Evolutionary conservation across 2,888 invertebrate species (phyloP).

Genomic region (Gymnocheta viridis): DNA sequence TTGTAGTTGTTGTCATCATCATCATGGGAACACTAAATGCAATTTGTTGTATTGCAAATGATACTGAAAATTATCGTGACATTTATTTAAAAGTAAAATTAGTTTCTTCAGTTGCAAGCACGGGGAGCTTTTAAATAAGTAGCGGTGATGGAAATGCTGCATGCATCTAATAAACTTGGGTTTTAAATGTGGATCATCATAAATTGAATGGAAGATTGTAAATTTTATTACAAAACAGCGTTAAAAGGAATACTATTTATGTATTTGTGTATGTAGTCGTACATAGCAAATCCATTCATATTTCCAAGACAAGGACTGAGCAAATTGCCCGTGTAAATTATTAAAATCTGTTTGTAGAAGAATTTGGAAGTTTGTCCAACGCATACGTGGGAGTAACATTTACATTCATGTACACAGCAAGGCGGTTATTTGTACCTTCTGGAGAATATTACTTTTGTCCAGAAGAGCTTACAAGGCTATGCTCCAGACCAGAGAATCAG

Average conservation of each 20-base stretch:
- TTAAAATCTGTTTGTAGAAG: too few species aligned
- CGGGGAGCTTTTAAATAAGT: slow-evolving; percentile 11
- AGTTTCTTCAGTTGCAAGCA: slow-evolving; percentile 55
- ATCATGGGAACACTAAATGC: slow-evolving; percentile 70
- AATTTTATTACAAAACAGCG: slow-evolving; percentile 39
- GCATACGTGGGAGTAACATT: too few species aligned
- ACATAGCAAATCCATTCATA: neutral
- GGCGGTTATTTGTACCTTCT: too few species aligned
- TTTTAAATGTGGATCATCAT: slow-evolving; percentile 64
- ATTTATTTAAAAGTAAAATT: slow-evolving; percentile 68
- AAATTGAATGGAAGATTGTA: slow-evolving; percentile 57
- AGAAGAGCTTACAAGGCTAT: too few species aligned
- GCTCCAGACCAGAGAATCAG: too few species aligned
- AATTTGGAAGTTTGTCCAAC: too few species aligned
- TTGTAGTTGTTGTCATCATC: slow-evolving; percentile 40
- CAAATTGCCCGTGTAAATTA: neutral
- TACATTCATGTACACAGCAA: too few species aligned
- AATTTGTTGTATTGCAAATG: slow-evolving; percentile 69
- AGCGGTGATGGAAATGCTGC: slow-evolving; percentile 27
- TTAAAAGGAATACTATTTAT: slow-evolving; percentile 27
- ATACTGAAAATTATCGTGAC: slow-evolving; percentile 70
- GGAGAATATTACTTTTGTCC: too few species aligned
- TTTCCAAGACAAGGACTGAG: neutral
- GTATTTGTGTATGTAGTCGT: neutral
- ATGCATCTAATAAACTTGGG: slow-evolving; percentile 58